phyloP scores from a whole-genome alignment of 2,113 vertebrate genomes.

The Psittacula cyanocephala region DNA sequence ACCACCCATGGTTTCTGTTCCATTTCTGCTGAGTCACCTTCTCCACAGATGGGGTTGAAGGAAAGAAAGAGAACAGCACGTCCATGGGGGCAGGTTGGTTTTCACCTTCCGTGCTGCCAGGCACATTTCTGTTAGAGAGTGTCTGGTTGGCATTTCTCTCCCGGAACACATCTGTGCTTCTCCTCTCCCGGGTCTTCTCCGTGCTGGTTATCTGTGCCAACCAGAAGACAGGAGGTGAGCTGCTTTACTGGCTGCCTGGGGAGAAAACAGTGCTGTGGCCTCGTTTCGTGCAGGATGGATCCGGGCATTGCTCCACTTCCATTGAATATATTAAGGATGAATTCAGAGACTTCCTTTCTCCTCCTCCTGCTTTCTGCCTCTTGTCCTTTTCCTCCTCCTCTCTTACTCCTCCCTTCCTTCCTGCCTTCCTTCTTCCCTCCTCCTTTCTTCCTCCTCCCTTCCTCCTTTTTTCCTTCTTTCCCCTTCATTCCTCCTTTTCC shows the following conservation, averaged over 20 bases:
- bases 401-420: background rate
- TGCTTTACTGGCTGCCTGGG: background rate
- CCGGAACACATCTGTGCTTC: background rate
- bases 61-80: background rate
- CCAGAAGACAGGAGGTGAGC: background rate
- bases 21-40: background rate
- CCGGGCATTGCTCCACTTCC: background rate
- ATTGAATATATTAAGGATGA: background rate
- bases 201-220: background rate
- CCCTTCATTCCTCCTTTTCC: background rate
- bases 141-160: rapidly evolving
- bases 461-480: background rate
- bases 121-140: background rate
- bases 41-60: background rate
- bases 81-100: background rate
- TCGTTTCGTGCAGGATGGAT: background rate
- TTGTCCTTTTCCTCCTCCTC: background rate
- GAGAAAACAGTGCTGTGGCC: background rate
- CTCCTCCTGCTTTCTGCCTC: background rate
- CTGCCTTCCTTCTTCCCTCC: background rate
- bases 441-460: background rate
- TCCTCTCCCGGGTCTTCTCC: background rate
- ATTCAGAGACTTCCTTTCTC: background rate
- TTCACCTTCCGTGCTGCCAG: background rate
- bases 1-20: background rate